These are phyloP conservation scores for Sciaenops ocellatus DNA, from an alignment of 2,797 vertebrate species.

Conservation along the genomic window DNA sequence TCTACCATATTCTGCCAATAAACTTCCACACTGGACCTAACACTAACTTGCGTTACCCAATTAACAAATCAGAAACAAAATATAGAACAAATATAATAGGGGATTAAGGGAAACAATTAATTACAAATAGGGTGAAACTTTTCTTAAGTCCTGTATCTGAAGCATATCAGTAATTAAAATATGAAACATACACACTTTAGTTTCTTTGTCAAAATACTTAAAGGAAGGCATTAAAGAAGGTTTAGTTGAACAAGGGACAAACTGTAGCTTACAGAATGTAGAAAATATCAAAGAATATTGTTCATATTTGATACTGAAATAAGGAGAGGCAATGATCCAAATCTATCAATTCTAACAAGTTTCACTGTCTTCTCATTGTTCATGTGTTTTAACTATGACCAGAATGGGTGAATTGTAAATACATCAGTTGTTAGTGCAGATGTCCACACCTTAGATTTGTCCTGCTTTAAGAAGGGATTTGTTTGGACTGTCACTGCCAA, in stretches of 20 bases:
- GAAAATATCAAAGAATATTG: neutral
- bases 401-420: neutral
- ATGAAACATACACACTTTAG: slow-evolving; percentile 14
- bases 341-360: neutral
- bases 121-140: slow-evolving; percentile 12
- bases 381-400: too few species aligned
- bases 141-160: slow-evolving; percentile 31
- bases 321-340: neutral
- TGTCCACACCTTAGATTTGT: neutral
- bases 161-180: slow-evolving; percentile 27
- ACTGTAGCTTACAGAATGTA: slow-evolving; percentile 2
- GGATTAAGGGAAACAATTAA: slow-evolving; percentile 22
- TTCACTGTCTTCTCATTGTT: neutral
- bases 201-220: slow-evolving; percentile 37
- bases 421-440: neutral
- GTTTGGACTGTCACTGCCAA: neutral
- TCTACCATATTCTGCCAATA: too few species aligned
- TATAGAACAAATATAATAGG: neutral
- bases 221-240: slow-evolving; percentile 31
- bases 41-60: neutral
- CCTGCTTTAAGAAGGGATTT: neutral
- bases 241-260: slow-evolving; percentile 17
- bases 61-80: slow-evolving; percentile 4
- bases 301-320: slow-evolving; percentile 8
- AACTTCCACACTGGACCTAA: too few species aligned